phyloP scores from a whole-genome alignment of 2,888 invertebrate species.

The Eupithecia subfuscata region DNA sequence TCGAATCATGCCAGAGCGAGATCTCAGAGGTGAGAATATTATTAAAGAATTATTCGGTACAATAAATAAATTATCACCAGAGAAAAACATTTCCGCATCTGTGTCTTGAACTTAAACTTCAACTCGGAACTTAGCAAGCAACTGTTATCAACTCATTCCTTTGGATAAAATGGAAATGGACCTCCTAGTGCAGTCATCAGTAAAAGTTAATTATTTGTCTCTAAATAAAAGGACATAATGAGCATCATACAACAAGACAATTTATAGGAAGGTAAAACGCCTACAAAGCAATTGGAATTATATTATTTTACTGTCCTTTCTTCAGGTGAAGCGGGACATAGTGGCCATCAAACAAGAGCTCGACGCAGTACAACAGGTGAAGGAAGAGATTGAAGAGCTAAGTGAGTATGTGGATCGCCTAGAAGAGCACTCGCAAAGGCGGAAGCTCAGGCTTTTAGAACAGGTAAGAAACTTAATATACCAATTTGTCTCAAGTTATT shows the following conservation, averaged over 20 bases:
- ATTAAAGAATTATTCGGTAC: background rate
- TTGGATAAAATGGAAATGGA: background rate
- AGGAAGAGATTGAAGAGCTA: constrained; percentile 96
- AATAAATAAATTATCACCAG: background rate
- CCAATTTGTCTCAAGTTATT: background rate
- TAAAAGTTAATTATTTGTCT: background rate
- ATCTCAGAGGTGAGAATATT: constrained; percentile 89
- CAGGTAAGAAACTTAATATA: constrained; percentile 85
- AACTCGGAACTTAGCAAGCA: background rate
- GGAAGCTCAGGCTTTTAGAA: constrained; percentile 95
- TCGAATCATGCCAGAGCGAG: constrained; percentile 97
- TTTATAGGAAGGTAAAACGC: background rate
- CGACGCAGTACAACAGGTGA: constrained; percentile 97
- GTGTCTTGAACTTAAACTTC: background rate
- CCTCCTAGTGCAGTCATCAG: background rate
- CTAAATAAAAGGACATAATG: background rate
- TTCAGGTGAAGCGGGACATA: constrained; percentile 95
- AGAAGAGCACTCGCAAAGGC: constrained; percentile 95
- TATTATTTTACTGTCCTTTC: background rate
- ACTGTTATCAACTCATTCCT: no score
- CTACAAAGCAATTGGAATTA: background rate
- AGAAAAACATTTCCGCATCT: background rate
- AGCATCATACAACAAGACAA: background rate
- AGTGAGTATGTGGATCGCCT: constrained; percentile 96
- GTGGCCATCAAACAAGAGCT: constrained; percentile 97